Base-by-base conservation (phyloP, 2,888 invertebrate species). In the Philopedon plagiatum region DNA sequence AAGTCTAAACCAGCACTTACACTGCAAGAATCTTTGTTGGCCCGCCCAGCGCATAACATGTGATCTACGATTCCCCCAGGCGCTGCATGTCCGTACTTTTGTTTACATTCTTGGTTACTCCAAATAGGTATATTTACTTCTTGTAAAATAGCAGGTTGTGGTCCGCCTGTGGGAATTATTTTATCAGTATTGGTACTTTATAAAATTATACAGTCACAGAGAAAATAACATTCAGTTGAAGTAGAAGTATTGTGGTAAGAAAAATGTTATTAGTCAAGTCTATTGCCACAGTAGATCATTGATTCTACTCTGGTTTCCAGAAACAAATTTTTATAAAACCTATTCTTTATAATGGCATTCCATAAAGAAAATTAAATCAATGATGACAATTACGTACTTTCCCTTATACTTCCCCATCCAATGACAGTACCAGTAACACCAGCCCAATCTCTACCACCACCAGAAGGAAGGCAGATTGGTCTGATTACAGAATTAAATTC, bases 21-120 rank as follows among this genome's bases (percentile, higher is more conserved):
- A 86, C 95, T 95, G 84, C 96, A 96, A 18, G 96, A 96, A 86
- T 96, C 96, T 86, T 91, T 93, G 73, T 91, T 90, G 9, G 92
- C 93, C 85, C 91, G 90, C 0, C 96, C 96, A 56, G 96, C 96
- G 83, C 96, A 96, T 5, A 96, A 85, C 91, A 96, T 95, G 80
- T 93, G 93, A 8, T 94, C 93, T 0, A 94, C 93, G 69, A 96
- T 96, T 21, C 96, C 96, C 8, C 94, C 96, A 0, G 96, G 94
- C n/a, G 95, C 95, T 0, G 94, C 94, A 8, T 88, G 87, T 18
- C 95, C 95, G 82, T 96, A 96, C 82, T 94, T 95, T 18, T 87
- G 83, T 70, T 91, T 90, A 80, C 96, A 96, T 76, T 94, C 93
- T 0, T 85, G 78, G 83, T 95, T 95, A 0, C 91, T 88, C 95